These are phyloP conservation scores for Heteromurus nitidus DNA, from an alignment of 2,888 invertebrate genomes.

Conservation along the genomic window DNA sequence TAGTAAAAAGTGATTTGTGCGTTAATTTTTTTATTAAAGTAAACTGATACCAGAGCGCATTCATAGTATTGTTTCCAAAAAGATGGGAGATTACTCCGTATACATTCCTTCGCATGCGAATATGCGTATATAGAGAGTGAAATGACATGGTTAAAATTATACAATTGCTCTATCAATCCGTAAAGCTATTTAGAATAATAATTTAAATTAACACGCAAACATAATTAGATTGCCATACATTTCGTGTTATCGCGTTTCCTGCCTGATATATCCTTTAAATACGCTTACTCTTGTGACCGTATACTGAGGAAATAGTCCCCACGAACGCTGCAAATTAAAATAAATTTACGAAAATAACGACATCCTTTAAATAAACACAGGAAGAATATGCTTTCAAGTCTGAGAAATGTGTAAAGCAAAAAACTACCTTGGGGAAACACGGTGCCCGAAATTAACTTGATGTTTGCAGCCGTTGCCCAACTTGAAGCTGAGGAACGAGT, in stretches of 20 bases:
- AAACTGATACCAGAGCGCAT: too few species aligned
- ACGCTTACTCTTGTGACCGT: conserved; percentile 38
- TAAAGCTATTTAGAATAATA: too few species aligned
- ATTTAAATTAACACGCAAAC: conserved; percentile 35
- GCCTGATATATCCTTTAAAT: neutral
- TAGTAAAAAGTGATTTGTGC: too few species aligned
- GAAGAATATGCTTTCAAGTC: neutral
- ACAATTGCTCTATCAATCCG: too few species aligned
- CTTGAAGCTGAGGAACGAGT: conserved; percentile 57
- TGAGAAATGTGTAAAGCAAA: neutral
- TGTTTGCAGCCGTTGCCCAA: conserved; percentile 60
- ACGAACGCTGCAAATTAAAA: conserved; percentile 27
- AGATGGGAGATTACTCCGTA: too few species aligned
- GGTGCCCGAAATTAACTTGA: conserved; percentile 63
- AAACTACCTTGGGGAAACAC: conserved; percentile 35
- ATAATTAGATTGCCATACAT: neutral
- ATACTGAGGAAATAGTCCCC: conserved; percentile 54
- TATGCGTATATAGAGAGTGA: too few species aligned
- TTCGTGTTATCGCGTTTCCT: neutral
- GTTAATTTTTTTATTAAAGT: too few species aligned
- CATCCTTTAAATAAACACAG: conserved; percentile 1
- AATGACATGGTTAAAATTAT: too few species aligned
- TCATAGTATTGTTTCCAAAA: too few species aligned
- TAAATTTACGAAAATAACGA: neutral
- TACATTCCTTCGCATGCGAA: too few species aligned